Conservation (phyloP, 2,888 invertebrate genomes). For the Lypha dubia region DNA sequence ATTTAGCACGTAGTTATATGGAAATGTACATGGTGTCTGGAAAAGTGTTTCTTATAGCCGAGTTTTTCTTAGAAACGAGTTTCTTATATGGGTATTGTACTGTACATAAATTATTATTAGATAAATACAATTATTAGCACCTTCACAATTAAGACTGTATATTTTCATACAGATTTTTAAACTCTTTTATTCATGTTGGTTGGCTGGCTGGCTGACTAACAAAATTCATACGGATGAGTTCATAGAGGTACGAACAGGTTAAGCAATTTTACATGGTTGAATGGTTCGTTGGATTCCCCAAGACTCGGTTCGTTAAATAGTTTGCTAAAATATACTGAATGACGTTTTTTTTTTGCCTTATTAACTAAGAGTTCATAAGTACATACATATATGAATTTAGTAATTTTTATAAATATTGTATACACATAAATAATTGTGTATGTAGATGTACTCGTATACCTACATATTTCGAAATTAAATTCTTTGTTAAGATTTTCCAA, state of each 20-base stretch:
- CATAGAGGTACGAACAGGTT: slow-evolving; percentile 34
- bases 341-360: neutral
- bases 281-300: slow-evolving; percentile 38
- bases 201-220: too few species aligned
- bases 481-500: neutral
- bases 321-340: neutral
- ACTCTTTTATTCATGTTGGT: slow-evolving; percentile 7
- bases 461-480: neutral
- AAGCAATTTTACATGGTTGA: slow-evolving; percentile 48
- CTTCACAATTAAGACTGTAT: slow-evolving; percentile 23
- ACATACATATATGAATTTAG: neutral
- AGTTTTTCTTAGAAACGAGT: too few species aligned
- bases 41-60: too few species aligned
- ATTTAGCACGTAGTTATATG: too few species aligned
- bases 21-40: too few species aligned
- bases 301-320: slow-evolving; percentile 10
- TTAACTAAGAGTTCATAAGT: neutral
- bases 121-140: slow-evolving; percentile 44
- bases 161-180: slow-evolving; percentile 10
- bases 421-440: neutral
- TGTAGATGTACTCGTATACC: neutral
- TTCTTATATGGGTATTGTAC: too few species aligned
- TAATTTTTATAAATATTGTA: neutral
- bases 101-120: too few species aligned
- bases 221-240: slow-evolving; percentile 50